Percentiles rank a stretch among this genome's conserved stretches.
These are phyloP conservation scores for Brotula barbata DNA, from an alignment of 2,797 vertebrate species.

Conservation along the genomic window DNA sequence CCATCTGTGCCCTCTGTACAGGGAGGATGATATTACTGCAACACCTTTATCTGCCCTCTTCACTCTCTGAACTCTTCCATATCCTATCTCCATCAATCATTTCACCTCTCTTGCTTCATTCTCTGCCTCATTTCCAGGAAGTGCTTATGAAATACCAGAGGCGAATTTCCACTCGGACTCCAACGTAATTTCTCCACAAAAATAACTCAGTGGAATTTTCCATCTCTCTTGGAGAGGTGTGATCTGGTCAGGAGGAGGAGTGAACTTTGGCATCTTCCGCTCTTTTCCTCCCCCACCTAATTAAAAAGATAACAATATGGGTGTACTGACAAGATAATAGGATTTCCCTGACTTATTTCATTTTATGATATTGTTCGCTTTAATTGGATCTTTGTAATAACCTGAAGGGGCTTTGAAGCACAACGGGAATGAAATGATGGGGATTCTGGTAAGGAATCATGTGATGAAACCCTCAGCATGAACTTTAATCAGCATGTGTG, in stretches of 20 bases:
- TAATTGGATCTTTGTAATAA: neutral
- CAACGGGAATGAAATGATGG: neutral
- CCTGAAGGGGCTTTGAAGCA: neutral
- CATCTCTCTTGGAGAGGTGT: conserved; percentile 9
- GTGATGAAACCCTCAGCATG: conserved; percentile 5
- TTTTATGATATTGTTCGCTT: conserved; percentile 31
- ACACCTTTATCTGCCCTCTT: conserved; percentile 33
- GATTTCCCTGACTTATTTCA: no score
- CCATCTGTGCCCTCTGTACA: conserved; percentile 22
- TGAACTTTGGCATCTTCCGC: conserved; percentile 42
- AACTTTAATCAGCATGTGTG: neutral
- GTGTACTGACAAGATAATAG: conserved; percentile 29
- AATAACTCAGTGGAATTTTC: conserved; percentile 46
- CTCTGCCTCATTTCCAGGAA: conserved; percentile 29
- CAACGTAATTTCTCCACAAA: conserved; percentile 35
- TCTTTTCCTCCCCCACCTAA: conserved; percentile 29
- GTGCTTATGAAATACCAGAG: conserved; percentile 25
- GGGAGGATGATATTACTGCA: conserved; percentile 25
- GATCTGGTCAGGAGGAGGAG: conserved; percentile 5
- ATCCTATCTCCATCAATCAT: conserved; percentile 39
- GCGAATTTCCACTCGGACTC: conserved; percentile 29
- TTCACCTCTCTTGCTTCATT: conserved; percentile 10
- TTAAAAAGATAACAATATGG: conserved; percentile 33
- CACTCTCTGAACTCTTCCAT: conserved; percentile 22
- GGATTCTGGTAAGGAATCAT: neutral